A percentile compares a stretch with the other conserved stretches of the same genome.
Conservation (phyloP, 2,888 invertebrate genomes). For the Epistrophe grossulariae region DNA sequence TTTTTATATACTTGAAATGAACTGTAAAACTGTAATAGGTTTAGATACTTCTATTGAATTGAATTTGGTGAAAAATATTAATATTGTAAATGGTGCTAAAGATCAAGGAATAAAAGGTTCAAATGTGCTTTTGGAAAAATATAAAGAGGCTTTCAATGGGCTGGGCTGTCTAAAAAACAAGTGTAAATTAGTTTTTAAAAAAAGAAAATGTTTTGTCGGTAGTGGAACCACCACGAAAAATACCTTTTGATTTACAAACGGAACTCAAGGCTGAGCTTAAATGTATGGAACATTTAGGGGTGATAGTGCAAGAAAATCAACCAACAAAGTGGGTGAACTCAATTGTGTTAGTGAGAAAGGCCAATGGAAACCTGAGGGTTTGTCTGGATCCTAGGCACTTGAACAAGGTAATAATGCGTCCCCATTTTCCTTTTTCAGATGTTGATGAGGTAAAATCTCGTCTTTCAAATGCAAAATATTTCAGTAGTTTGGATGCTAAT, state of each 20-base stretch:
- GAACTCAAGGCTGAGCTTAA: neutral
- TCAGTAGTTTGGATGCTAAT: neutral
- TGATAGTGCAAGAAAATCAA: constrained; percentile 6
- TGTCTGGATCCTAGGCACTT: neutral
- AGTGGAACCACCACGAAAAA: no score
- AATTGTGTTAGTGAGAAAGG: constrained; percentile 9
- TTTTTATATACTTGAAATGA: constrained; percentile 32
- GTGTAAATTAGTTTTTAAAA: no score
- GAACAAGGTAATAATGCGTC: neutral
- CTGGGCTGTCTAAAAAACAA: no score
- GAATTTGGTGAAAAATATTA: constrained; percentile 8
- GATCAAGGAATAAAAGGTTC: no score
- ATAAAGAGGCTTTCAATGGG: no score
- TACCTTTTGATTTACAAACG: no score
- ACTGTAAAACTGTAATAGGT: constrained; percentile 29
- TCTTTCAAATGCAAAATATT: constrained; percentile 4
- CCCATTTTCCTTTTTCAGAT: neutral
- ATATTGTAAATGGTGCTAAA: no score
- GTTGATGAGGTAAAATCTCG: neutral
- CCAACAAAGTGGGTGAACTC: constrained; percentile 31
- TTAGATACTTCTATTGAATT: constrained; percentile 27
- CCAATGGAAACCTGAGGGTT: neutral
- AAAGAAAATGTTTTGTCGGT: no score
- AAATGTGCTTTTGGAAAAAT: no score
- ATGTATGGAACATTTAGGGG: constrained; percentile 5